Base-by-base conservation (phyloP, 2,888 invertebrate species). In the Lasioglossum villosulum region DNA sequence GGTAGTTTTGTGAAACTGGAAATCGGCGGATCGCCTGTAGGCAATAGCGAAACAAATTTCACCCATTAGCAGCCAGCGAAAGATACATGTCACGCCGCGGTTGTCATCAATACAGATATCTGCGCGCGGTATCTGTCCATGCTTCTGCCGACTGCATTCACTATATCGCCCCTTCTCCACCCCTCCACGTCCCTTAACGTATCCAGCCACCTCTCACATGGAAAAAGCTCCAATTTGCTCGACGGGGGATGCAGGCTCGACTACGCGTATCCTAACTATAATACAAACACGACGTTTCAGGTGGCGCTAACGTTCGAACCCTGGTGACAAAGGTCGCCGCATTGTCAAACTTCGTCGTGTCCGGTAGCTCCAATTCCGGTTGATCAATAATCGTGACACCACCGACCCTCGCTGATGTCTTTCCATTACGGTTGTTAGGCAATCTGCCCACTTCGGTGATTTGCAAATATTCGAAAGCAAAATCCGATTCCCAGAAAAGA, bases 61-160 rank as follows among this genome's bases (percentile, higher is more conserved):
- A 82, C 75, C 91, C 89, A 91, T 91, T 91, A 90, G 86, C 90
- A 78, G 59, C 83, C 77, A 80, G 45, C 83, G 83, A 63, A 86
- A 83, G 84, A 83, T 87, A 84, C 89, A 82, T 86, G 89, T 87
- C 86, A 84, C 84, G 76, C 82, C 75, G 85, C 75, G 84, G 86
- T 89, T 87, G 87, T 87, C 90, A 87, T 90, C 90, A 86, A 90
- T 90, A 89, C 90, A 90, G 90, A 90, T 90, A 90, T 90, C 90
- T 75, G 87, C 83, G 63, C 84, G 83, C 84, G 79, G 86, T 87
- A 81, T 68, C 81, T 86, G 80, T 86, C 76, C 73, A 66, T 66
- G 66, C 30, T 34, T 5, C 66, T 34, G 66, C 66, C 66, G 19
- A 34, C 34, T 66, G 66, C 34, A 34, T 66, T 34, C 66, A 66